Percentiles rank a stretch among this genome's conserved stretches.
These are phyloP conservation scores for Hozukius guyotensis DNA, from an alignment of 2,797 vertebrate genomes.

Conservation along the genomic window DNA sequence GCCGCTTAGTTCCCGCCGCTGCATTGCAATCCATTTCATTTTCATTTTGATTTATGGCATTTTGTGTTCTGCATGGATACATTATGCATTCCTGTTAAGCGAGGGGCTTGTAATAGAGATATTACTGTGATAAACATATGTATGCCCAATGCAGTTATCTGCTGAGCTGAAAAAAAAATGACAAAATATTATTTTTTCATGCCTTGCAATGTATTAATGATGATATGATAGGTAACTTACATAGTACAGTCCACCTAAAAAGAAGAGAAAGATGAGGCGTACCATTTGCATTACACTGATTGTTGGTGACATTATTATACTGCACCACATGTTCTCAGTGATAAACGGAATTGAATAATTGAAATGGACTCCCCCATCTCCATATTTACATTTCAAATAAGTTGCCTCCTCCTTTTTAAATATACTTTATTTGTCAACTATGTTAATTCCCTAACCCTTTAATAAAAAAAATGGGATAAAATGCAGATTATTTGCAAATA, in stretches of 20 bases:
- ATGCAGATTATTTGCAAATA: background rate
- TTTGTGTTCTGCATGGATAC: constrained; percentile 86
- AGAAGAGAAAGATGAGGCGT: constrained; percentile 12
- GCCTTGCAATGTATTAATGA: constrained; percentile 47
- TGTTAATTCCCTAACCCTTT: background rate
- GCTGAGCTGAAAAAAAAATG: background rate
- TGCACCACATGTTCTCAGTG: constrained; percentile 49
- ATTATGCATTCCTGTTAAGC: constrained; percentile 79
- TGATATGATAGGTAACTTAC: constrained; percentile 29
- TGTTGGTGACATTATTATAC: constrained; percentile 61
- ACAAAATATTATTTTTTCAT: background rate
- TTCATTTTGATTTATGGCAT: constrained; percentile 90
- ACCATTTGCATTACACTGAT: constrained; percentile 58
- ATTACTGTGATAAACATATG: constrained; percentile 80
- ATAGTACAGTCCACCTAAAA: constrained; percentile 23
- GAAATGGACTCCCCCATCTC: constrained; percentile 38
- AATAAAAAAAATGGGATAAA: background rate
- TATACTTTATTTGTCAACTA: constrained; percentile 24
- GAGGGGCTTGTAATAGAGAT: constrained; percentile 85
- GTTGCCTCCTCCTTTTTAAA: constrained; percentile 1
- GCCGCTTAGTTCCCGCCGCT: constrained; percentile 55
- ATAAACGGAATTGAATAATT: constrained; percentile 63
- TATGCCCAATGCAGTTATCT: constrained; percentile 40
- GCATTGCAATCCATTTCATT: constrained; percentile 69
- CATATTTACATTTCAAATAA: constrained; percentile 47